A percentile compares a stretch with the other conserved stretches of the same genome.
Conservation (phyloP, 2,113 vertebrate species). For the Xiphophorus couchianus region DNA sequence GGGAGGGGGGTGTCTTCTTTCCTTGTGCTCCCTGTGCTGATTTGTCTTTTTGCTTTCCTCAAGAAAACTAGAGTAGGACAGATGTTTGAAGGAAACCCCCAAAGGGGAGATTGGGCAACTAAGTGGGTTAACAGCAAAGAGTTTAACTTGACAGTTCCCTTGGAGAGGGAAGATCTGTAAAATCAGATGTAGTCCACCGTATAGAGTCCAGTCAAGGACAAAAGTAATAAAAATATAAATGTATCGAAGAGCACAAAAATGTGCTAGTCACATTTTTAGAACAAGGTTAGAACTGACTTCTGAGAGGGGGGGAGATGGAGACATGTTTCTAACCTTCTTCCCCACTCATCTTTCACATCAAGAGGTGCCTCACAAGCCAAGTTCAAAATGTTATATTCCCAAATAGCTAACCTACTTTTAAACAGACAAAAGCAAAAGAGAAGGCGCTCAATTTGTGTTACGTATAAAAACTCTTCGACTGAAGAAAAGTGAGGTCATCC, state of each 20-base stretch:
- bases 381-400: constrained; percentile 51
- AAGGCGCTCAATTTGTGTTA: constrained; percentile 44
- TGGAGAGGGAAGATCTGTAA: constrained; percentile 53
- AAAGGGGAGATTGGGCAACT: constrained; percentile 43
- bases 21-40: constrained; percentile 49
- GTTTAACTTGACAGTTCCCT: constrained; percentile 72
- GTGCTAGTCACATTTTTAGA: constrained; percentile 65
- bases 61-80: constrained; percentile 49
- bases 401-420: constrained; percentile 63
- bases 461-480: constrained; percentile 74
- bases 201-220: constrained; percentile 30
- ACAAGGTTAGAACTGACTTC: constrained; percentile 45
- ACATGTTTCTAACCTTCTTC: constrained; percentile 62
- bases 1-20: constrained; percentile 72
- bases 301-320: constrained; percentile 28
- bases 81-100: constrained; percentile 49
- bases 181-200: constrained; percentile 65
- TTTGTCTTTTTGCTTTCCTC: constrained; percentile 40
- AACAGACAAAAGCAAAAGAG: constrained; percentile 36
- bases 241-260: constrained; percentile 36
- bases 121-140: constrained; percentile 66
- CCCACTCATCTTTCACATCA: constrained; percentile 60
- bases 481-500: constrained; percentile 61
- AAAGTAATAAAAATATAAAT: constrained; percentile 46
- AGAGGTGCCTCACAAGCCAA: constrained; percentile 46